Percentiles rank a stretch among this genome's conserved stretches.
Evolutionary conservation across 2,797 vertebrate species (phyloP).

Genomic region (Fistularia tabacaria): DNA sequence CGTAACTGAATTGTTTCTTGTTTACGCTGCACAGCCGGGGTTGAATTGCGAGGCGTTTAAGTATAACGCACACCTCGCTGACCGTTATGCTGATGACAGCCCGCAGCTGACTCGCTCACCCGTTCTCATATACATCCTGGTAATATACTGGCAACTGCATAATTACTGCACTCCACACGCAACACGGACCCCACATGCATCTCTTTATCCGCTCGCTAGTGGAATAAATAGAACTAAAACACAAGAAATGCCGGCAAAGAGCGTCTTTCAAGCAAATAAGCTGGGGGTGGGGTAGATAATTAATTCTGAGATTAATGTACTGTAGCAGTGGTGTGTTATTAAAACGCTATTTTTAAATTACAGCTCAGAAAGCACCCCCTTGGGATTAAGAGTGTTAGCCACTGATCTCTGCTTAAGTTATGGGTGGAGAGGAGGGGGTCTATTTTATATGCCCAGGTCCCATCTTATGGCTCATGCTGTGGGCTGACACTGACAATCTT

Average conservation of each 20-base stretch:
- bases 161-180: constrained; percentile 61
- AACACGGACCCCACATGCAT: constrained; percentile 62
- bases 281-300: constrained; percentile 76
- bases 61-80: constrained; percentile 51
- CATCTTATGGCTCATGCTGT: constrained; percentile 61
- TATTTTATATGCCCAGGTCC: constrained; percentile 68
- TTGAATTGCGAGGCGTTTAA: constrained; percentile 25
- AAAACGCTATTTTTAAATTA: constrained; percentile 84
- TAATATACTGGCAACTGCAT: constrained; percentile 62
- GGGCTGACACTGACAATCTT: constrained; percentile 58
- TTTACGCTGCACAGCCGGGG: constrained; percentile 35
- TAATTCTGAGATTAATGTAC: constrained; percentile 82
- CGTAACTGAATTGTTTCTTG: constrained; percentile 57
- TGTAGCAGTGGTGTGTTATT: constrained; percentile 81
- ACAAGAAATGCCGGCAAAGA: constrained; percentile 72
- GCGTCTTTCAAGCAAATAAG: constrained; percentile 75
- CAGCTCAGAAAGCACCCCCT: constrained; percentile 80
- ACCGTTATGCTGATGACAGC: constrained; percentile 45
- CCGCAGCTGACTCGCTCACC: constrained; percentile 46
- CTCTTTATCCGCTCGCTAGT: constrained; percentile 67
- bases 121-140: constrained; percentile 50
- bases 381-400: constrained; percentile 78
- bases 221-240: constrained; percentile 76
- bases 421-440: constrained; percentile 55
- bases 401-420: constrained; percentile 79